Conservation (phyloP, 1,140 invertebrate genomes). For the Drosophila truncata region DNA sequence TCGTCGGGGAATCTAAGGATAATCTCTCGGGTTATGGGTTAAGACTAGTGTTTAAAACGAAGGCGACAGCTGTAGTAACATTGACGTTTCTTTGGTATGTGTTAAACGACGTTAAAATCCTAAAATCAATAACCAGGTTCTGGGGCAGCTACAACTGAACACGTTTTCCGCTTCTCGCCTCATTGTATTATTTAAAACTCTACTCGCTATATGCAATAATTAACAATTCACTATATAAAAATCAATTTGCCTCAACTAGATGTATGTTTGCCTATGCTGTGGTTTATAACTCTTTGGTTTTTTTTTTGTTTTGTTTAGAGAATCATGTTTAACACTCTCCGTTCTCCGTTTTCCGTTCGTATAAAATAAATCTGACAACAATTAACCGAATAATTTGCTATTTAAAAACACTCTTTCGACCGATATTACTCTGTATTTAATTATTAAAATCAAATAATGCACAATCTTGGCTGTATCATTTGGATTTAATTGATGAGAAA, state of each 20-base stretch:
- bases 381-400: constrained; percentile 78
- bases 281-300: constrained; percentile 74
- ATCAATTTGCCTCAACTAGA: constrained; percentile 74
- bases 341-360: constrained; percentile 33
- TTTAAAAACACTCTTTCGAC: constrained; percentile 66
- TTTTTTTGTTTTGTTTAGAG: constrained; percentile 24
- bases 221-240: constrained; percentile 83
- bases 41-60: constrained; percentile 36
- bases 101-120: constrained; percentile 45
- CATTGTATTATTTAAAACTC: constrained; percentile 67
- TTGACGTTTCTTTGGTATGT: constrained; percentile 50
- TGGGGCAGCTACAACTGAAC: constrained; percentile 42
- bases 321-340: constrained; percentile 70
- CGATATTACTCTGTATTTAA: constrained; percentile 12
- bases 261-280: constrained; percentile 30
- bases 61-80: constrained; percentile 65
- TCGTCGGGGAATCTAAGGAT: not conserved
- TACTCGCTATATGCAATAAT: constrained; percentile 79
- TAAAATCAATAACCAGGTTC: constrained; percentile 54
- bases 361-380: constrained; percentile 78
- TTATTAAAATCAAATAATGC: constrained; percentile 74
- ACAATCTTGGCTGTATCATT: constrained; percentile 61
- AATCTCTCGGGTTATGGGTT: constrained; percentile 1
- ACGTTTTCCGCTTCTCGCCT: constrained; percentile 2
- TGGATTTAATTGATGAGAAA: constrained; percentile 58